Base-by-base conservation (phyloP, 1,140 invertebrate genomes). In the Drosophila sulfurigaster region DNA sequence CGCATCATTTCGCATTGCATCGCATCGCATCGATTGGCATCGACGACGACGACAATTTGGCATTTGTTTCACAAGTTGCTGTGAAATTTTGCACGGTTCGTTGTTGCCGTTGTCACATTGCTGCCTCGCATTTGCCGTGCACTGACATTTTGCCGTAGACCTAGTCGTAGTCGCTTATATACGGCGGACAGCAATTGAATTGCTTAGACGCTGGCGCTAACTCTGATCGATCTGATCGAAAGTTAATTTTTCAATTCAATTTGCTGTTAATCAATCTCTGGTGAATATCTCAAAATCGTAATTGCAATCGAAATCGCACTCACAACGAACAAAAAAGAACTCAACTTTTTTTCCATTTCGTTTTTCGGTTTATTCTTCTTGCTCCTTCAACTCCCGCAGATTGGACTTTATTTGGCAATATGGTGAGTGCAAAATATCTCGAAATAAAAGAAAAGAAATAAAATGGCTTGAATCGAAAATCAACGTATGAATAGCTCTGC, bases 211-310 rank as follows among this genome's bases (percentile, higher is more conserved):
- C 67, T 68, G 75, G 70, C 71, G 71, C 75, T 80, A 78, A 82
- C 77, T 86, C 35, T 38, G 35, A 38, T 38, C 69, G 58, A 82
- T 82, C 79, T 75, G 73, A 83, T 78, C 71, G 66, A 81, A 76
- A 74, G 65, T 78, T 73, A 75, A 75, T 78, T 74, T 68, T 65
- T 82, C 74, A 75, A 69, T 63, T 82, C 74, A 78, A 69, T 70
- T 77, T 56, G 52, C 35, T 71, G 48, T 43, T 80, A 73, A 75
- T 82, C 64, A 70, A 60, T 43, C 59, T 35, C 81, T 68, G 79
- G 75, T 79, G 78, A 63, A 70, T 78, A 75, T 71, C 54, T 58
- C 41, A 52, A 56, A 66, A 35, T n/a, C 32, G 8, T 0, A 45
- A 10, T 38, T 38, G 8, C 7, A 3, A 38, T 3, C 35, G 35